phyloP scores from a whole-genome alignment of 2,113 vertebrate genomes.

The Nothocercus nigrocapillus region DNA sequence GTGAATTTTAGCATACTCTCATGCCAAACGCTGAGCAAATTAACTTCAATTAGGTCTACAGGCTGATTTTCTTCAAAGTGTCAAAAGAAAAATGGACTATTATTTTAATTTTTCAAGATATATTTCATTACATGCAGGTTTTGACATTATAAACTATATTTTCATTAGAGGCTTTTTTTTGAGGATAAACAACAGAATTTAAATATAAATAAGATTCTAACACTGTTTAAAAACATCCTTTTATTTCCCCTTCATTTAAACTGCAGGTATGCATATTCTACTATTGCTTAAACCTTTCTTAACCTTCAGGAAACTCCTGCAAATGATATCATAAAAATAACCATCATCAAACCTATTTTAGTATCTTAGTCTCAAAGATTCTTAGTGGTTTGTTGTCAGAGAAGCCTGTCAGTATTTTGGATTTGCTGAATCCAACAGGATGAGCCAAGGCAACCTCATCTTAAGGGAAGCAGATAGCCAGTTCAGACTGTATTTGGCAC shows the following conservation, averaged over 20 bases:
- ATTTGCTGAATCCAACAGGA: fast-evolving
- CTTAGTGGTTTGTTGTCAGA: neutral
- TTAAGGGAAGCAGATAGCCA: neutral
- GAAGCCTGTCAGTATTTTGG: neutral
- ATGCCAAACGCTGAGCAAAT: neutral
- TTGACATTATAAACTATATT: neutral
- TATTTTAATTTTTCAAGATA: neutral
- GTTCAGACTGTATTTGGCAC: neutral
- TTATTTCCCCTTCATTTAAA: neutral
- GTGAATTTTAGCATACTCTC: neutral
- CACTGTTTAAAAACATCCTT: neutral
- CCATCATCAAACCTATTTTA: neutral
- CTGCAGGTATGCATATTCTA: neutral
- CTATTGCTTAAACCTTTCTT: neutral
- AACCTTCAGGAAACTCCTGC: neutral
- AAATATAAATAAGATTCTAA: neutral
- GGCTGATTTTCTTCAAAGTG: neutral
- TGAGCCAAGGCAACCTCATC: neutral
- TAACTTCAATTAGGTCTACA: neutral
- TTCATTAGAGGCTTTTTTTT: neutral
- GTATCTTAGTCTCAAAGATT: neutral
- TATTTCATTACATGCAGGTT: neutral
- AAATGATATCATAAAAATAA: neutral
- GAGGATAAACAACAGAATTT: neutral
- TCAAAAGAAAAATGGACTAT: neutral